phyloP scores from a whole-genome alignment of 1,140 invertebrate genomes.

The Brachionus rotundiformis region DNA sequence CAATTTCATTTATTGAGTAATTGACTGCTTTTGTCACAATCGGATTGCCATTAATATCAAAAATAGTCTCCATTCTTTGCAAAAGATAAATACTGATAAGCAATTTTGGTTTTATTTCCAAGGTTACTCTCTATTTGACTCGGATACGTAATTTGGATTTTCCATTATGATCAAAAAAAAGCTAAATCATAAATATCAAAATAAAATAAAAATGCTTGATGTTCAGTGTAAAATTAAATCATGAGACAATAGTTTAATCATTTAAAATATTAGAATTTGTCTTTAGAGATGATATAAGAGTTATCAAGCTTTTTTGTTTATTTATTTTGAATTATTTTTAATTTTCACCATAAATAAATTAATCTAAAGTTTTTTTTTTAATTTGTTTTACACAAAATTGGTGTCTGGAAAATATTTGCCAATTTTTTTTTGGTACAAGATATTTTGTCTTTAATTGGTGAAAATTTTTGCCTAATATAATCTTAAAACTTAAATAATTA shows the following conservation, averaged over 20 bases:
- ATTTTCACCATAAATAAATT: too few species aligned
- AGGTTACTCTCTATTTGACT: background rate
- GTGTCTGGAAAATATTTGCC: too few species aligned
- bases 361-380: too few species aligned
- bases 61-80: conserved; percentile 5
- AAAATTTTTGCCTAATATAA: too few species aligned
- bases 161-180: background rate
- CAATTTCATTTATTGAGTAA: background rate
- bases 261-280: background rate
- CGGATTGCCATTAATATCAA: conserved; percentile 11
- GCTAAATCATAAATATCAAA: background rate
- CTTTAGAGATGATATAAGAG: background rate
- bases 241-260: background rate
- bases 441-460: too few species aligned
- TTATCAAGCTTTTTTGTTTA: background rate
- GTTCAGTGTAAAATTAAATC: background rate
- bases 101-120: background rate
- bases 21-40: background rate
- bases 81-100: background rate
- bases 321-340: too few species aligned
- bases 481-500: too few species aligned
- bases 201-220: background rate
- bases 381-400: too few species aligned
- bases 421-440: too few species aligned
- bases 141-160: background rate